phyloP scores from a whole-genome alignment of 1,140 invertebrate species.

The Saccostrea cuccullata region DNA sequence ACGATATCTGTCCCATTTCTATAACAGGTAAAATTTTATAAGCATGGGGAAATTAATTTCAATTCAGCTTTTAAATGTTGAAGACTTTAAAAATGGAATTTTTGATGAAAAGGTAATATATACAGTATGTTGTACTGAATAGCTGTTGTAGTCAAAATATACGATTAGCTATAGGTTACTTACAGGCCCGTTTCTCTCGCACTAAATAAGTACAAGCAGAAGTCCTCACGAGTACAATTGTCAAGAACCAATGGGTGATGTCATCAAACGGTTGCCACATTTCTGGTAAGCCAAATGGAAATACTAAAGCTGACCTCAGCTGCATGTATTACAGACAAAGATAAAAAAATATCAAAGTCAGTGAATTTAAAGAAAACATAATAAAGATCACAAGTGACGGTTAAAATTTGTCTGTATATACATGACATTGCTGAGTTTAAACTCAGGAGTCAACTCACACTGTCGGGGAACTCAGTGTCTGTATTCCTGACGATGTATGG shows the following conservation, averaged over 20 bases:
- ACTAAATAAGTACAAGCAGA: constrained; percentile 48
- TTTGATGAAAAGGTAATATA: neutral
- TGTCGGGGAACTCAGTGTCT: constrained; percentile 48
- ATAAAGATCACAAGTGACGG: no score
- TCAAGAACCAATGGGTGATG: constrained; percentile 19
- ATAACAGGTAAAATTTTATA: neutral
- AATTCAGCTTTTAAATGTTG: no score
- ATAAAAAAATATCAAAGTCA: no score
- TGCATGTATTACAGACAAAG: neutral
- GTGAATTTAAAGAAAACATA: no score
- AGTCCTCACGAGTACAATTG: constrained; percentile 35
- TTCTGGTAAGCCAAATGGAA: constrained; percentile 32
- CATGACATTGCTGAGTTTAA: no score
- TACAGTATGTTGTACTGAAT: no score
- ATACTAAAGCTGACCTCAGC: constrained; percentile 19
- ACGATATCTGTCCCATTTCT: constrained; percentile 51
- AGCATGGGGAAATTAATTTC: no score
- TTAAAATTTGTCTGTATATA: no score
- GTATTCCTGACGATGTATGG: constrained; percentile 48
- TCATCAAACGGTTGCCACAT: constrained; percentile 25
- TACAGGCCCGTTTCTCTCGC: neutral
- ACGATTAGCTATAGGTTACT: neutral
- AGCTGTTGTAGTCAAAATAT: neutral
- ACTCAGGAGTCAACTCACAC: neutral
- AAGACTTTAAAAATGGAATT: no score